A percentile compares a stretch with the other conserved stretches of the same genome.
These are phyloP conservation scores for Heteromormyrus szaboi DNA, from an alignment of 2,797 vertebrate species.

Conservation along the genomic window DNA sequence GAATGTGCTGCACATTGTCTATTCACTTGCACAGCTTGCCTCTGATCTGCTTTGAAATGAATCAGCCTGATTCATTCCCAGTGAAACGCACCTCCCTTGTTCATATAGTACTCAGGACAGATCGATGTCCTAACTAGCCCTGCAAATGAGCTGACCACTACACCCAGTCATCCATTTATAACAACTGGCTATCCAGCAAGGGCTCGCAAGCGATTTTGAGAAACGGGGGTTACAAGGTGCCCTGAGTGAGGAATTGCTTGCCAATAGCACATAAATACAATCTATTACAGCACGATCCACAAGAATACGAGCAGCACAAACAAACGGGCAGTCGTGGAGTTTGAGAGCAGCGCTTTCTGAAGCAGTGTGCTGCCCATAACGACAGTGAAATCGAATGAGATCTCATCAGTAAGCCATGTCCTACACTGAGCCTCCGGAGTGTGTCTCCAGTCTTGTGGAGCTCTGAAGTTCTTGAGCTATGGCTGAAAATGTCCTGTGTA, in stretches of 20 bases:
- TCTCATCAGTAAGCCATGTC: background rate
- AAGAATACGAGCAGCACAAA: background rate
- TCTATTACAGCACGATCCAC: background rate
- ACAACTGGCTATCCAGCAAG: background rate
- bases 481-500: background rate
- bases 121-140: background rate
- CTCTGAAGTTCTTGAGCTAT: background rate
- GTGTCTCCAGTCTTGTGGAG: background rate
- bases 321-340: background rate
- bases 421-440: background rate
- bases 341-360: background rate
- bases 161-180: background rate
- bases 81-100: background rate
- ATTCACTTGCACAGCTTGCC: background rate
- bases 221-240: background rate
- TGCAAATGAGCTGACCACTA: background rate
- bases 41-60: background rate
- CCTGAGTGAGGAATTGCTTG: background rate
- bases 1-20: background rate
- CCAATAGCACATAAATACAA: slow-evolving; percentile 6
- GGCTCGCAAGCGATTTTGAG: background rate
- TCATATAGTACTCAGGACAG: background rate
- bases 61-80: background rate
- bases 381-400: background rate
- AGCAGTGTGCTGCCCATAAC: background rate